A percentile compares a stretch with the other conserved stretches of the same genome.
These are phyloP conservation scores for Hyperoplus lanceolatus DNA, from an alignment of 2,797 vertebrate species.

Conservation along the genomic window DNA sequence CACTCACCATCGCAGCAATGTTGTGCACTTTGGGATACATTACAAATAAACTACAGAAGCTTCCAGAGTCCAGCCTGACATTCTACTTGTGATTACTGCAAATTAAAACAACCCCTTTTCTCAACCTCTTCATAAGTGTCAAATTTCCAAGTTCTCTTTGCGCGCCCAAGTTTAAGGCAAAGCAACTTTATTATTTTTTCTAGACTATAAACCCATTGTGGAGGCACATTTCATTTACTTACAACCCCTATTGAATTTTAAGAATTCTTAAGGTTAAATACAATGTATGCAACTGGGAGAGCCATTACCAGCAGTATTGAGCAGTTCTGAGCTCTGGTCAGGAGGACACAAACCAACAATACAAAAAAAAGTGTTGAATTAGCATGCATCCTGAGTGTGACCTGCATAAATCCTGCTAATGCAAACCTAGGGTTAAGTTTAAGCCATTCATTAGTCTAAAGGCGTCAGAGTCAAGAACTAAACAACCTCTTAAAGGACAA, in stretches of 20 bases:
- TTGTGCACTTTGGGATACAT: constrained; percentile 46
- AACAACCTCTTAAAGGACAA: constrained; percentile 13
- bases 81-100: constrained; percentile 24
- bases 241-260: neutral
- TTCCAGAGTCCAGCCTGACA: constrained; percentile 44
- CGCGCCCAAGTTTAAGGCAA: neutral
- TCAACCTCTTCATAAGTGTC: neutral
- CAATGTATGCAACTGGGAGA: neutral
- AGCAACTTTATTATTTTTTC: neutral
- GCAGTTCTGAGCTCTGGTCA: neutral
- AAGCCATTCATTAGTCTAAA: constrained; percentile 34
- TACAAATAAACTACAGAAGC: constrained; percentile 48
- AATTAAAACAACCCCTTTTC: constrained; percentile 36
- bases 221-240: neutral
- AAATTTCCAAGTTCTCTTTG: neutral
- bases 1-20: constrained; percentile 42
- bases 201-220: neutral
- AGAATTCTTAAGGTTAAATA: neutral
- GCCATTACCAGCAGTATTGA: neutral
- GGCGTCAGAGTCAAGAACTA: constrained; percentile 25
- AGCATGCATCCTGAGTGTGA: constrained; percentile 64
- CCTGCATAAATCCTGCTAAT: constrained; percentile 58
- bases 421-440: constrained; percentile 45
- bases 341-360: constrained; percentile 32
- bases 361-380: constrained; percentile 49